Base-by-base conservation (phyloP, 2,113 vertebrate species). In the Brienomyrus brachyistius region DNA sequence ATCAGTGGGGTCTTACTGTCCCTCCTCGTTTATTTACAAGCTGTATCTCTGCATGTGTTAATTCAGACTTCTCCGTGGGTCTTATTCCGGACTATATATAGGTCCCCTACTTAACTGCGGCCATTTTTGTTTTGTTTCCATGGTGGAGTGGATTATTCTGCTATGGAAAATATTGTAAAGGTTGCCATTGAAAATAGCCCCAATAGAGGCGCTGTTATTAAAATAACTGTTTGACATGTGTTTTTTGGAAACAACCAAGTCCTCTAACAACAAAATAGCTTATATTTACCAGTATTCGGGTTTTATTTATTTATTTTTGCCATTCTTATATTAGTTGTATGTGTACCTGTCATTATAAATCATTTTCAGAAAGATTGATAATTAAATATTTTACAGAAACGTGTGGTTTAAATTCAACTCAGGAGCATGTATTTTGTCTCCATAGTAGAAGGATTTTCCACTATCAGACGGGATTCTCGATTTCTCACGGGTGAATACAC, bases 201-300 rank as follows among this genome's bases (percentile, higher is more conserved):
- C 47, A 88, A 62, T 35, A 40, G 56, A 88, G 93, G 92, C 43
- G 45, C 43, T 48, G 92, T 92, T 90, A 93, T 94, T 92, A 92
- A 95, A 96, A 93, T 95, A 95, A 95, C 89, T 88, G 92, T 77
- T 88, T 91, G 94, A 96, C 96, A 96, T 96, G 95, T 96, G 95
- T 93, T 89, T 23, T 86, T 66, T 52, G 50, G 43, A 51, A 80
- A 74, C 59, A 48, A 48, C 31, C 35, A 80, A 74, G 45, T 21
- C 51, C 11, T 9, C 35, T 5, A 54, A 11, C 15, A 56, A 83
- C 27, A 3, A 47, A 45, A 62, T 23, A 88, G 9, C 19, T 31
- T 31, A 84, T 52, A 35, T 15, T 54, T 21, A 86, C 6, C 85
- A 31, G 31, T 86, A 52, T 17, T 50, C 23, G 11, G 23, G 23